Evolutionary conservation across 2,113 vertebrate genomes (phyloP).

Genomic region (Lipotes vexillifer): DNA sequence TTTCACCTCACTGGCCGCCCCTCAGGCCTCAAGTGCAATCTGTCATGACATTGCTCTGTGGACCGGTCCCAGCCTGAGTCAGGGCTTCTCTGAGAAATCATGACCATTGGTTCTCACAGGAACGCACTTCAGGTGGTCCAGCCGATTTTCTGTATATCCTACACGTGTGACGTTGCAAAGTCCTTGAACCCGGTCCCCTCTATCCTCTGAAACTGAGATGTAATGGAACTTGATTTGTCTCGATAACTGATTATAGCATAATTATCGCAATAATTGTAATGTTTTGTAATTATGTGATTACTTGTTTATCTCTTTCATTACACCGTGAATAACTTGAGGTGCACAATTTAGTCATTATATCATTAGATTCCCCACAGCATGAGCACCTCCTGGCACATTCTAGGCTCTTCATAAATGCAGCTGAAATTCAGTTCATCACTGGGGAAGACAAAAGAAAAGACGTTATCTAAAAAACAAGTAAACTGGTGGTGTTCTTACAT

Average conservation of each 20-base stretch:
- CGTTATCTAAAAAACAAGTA: background rate
- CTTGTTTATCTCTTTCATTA: background rate
- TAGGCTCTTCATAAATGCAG: background rate
- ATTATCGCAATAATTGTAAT: background rate
- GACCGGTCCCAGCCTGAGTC: background rate
- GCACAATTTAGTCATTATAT: background rate
- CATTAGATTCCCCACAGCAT: background rate
- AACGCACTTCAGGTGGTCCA: background rate
- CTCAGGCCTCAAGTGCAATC: too few relatives aligned
- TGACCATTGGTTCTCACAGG: background rate
- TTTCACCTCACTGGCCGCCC: background rate
- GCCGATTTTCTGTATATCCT: background rate
- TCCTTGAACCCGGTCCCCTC: background rate
- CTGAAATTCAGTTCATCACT: background rate
- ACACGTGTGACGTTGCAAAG: background rate
- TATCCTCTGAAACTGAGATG: background rate
- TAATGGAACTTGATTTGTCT: background rate
- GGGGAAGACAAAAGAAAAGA: background rate
- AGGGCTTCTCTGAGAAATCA: background rate
- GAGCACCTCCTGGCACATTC: background rate
- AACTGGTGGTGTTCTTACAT: background rate
- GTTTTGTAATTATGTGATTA: background rate
- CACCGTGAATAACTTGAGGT: background rate
- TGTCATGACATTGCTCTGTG: rapidly evolving
- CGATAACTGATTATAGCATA: too few relatives aligned